Evolutionary conservation across 1,140 invertebrate species (phyloP), one percentile per base, ranked within the genome.

Genomic region (Andrena cerasifolii): DNA sequence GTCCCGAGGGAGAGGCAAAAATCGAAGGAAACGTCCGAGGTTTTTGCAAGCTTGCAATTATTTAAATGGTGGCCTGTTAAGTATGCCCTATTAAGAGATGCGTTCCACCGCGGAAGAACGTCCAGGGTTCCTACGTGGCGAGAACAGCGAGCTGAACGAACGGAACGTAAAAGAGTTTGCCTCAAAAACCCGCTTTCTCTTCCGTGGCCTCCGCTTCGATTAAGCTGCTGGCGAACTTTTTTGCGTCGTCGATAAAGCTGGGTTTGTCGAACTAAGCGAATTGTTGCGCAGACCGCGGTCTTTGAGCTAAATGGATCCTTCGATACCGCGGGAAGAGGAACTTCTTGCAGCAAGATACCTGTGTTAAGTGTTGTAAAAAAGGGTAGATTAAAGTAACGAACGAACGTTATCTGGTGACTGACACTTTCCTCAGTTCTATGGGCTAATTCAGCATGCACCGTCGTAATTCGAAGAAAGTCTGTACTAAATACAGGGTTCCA

Each of bases 31-130:
- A 43, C 49, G 16, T 53, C 0, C 31, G 14, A 12, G 24, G 54
- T 18, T 65, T 66, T 66, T 45, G 72, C 59, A 43, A 66, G 49
- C 36, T 65, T 63, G 72, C 36, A 56, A 74, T 74, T 74, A 74
- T 74, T 74, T 66, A 63, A 73, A 73, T 62, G 45, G 31, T 28
- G 16, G 43, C 31, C 31, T 67, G 47, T 54, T 51, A 54, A 67
- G 49, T 5, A 21, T n/a, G 49, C 43, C 5, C 49, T 56, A 21
- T 71, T 58, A 59, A 6, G 24, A 31, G 40, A 3, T 21, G 18
- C 33, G 7, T 61, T 24, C 33, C 10, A 7, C 4, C 21, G n/a
- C 16, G 16, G 26, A 54, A 53, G 49, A 58, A 45, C n/a, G 43
- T 18, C 31, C 21, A 14, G 1, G n/a, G 24, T 14, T 18, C 4